These are phyloP conservation scores for Centropus bengalensis DNA, from an alignment of 2,113 vertebrate species.

Conservation along the genomic window DNA sequence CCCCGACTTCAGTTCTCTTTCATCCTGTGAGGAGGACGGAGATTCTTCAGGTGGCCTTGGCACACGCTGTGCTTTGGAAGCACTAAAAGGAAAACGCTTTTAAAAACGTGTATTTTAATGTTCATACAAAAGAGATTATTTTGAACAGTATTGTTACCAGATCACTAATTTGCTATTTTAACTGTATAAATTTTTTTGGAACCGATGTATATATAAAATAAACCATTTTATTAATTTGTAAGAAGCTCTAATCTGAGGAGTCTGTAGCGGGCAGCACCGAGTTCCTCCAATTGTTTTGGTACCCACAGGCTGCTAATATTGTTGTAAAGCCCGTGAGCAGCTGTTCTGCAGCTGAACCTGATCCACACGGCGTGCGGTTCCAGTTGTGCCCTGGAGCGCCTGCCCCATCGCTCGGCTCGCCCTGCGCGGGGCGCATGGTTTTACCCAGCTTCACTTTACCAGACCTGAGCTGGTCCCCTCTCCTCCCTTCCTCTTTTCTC, in stretches of 20 bases:
- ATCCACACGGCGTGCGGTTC: neutral
- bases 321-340: neutral
- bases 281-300: neutral
- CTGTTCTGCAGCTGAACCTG: neutral
- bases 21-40: slow-evolving; percentile 78
- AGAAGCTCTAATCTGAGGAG: slow-evolving; percentile 62
- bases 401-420: neutral
- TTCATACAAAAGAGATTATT: slow-evolving; percentile 96
- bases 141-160: slow-evolving; percentile 93
- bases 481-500: neutral
- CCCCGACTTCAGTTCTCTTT: slow-evolving; percentile 79
- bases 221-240: slow-evolving; percentile 90
- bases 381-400: neutral
- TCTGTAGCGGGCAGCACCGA: slow-evolving; percentile 52
- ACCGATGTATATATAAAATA: slow-evolving; percentile 86
- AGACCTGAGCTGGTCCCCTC: neutral
- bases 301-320: neutral
- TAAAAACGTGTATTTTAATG: slow-evolving; percentile 87
- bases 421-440: neutral
- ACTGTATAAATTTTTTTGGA: slow-evolving; percentile 89
- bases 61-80: slow-evolving; percentile 84
- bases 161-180: slow-evolving; percentile 91
- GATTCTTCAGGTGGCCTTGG: slow-evolving; percentile 81
- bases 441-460: neutral
- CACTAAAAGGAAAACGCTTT: slow-evolving; percentile 82